Evolutionary conservation across 2,797 vertebrate species (phyloP).

Genomic region (Acrossocheilus wenchowensis): DNA sequence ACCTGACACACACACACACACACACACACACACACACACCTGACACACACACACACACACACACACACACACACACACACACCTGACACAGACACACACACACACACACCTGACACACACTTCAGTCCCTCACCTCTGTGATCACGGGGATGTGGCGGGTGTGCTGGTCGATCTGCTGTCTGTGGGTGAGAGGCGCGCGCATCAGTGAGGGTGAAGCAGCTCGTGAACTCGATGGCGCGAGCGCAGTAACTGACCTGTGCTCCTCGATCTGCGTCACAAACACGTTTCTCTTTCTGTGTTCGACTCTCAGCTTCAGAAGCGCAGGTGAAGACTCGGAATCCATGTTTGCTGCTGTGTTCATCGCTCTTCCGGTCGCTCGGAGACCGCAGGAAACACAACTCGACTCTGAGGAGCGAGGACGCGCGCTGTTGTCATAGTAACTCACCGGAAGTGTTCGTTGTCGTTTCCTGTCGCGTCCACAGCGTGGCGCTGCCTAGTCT

Average conservation of each 20-base stretch:
- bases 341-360: slow-evolving; percentile 54
- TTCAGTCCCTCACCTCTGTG: slow-evolving; percentile 67
- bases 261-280: slow-evolving; percentile 81
- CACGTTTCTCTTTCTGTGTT: slow-evolving; percentile 73
- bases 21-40: too few relatives aligned
- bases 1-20: too few relatives aligned
- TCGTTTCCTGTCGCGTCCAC: neutral
- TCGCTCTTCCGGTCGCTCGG: slow-evolving; percentile 72
- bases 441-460: slow-evolving; percentile 29
- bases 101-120: too few relatives aligned
- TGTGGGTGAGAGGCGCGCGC: slow-evolving; percentile 50
- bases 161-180: slow-evolving; percentile 64
- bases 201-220: neutral
- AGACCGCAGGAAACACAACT: slow-evolving; percentile 60
- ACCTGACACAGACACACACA: too few relatives aligned
- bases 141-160: slow-evolving; percentile 74
- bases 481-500: neutral
- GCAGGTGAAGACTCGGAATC: slow-evolving; percentile 34
- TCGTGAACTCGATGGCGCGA: neutral
- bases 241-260: slow-evolving; percentile 65
- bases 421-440: slow-evolving; percentile 71
- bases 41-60: too few relatives aligned
- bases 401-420: slow-evolving; percentile 56
- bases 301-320: slow-evolving; percentile 69
- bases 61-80: too few relatives aligned